phyloP scores from a whole-genome alignment of 2,797 vertebrate genomes.

The Dendrocincla tyrannina region DNA sequence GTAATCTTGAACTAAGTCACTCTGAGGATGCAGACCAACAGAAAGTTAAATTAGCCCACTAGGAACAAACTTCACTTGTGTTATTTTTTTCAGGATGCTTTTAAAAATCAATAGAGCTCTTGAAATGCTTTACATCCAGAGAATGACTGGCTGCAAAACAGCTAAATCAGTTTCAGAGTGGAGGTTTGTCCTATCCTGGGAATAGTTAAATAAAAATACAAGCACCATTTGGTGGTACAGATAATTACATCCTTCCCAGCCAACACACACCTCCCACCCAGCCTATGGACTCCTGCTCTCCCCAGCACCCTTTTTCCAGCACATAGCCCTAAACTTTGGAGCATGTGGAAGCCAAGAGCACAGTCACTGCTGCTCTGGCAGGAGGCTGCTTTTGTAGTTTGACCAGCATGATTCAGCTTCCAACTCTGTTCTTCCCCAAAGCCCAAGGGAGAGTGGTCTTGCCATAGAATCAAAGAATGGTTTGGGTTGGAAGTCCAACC shows the following conservation, averaged over 20 bases:
- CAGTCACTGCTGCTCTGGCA: background rate
- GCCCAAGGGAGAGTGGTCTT: background rate
- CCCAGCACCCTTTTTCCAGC: background rate
- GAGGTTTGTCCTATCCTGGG: background rate
- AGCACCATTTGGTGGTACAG: background rate
- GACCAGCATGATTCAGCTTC: background rate
- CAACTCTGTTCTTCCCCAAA: background rate
- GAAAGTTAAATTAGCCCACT: background rate
- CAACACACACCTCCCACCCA: background rate
- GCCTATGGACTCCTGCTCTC: background rate
- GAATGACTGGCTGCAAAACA: background rate
- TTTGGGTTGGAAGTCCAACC: background rate
- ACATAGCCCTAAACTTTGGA: background rate
- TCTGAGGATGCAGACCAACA: background rate
- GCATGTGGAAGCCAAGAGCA: fast-evolving
- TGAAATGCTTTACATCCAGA: background rate
- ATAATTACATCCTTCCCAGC: background rate
- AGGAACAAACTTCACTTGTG: background rate
- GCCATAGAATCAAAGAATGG: background rate
- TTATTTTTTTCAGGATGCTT: background rate
- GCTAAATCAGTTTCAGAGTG: background rate
- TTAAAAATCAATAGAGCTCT: background rate
- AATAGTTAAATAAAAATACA: background rate
- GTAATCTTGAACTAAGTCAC: background rate
- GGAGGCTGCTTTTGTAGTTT: background rate